phyloP scores from a whole-genome alignment of 2,888 invertebrate genomes.

The Pyralis farinalis region DNA sequence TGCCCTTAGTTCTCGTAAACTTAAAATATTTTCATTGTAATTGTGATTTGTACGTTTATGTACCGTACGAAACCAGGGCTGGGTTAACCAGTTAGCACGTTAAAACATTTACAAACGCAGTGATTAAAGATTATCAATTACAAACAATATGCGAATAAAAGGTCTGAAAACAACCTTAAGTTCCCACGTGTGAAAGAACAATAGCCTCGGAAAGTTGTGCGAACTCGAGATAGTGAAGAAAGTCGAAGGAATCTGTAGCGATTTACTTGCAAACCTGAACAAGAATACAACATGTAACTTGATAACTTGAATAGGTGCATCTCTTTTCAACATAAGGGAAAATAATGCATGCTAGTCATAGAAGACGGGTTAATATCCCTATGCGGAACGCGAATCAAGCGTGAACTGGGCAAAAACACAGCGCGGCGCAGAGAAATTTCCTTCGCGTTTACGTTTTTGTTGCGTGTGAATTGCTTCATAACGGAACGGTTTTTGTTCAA shows the following conservation, averaged over 20 bases:
- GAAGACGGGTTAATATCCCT: constrained; percentile 40
- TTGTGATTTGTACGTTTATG: too few relatives aligned
- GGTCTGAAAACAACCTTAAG: constrained; percentile 36
- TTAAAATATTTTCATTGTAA: too few relatives aligned
- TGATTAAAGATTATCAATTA: neutral
- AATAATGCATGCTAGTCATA: too few relatives aligned
- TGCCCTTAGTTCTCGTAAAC: too few relatives aligned
- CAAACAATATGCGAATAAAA: constrained; percentile 12
- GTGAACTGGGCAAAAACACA: constrained; percentile 56
- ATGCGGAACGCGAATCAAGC: constrained; percentile 55
- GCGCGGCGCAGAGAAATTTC: constrained; percentile 61
- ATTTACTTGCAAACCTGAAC: constrained; percentile 26
- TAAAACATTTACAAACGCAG: too few relatives aligned
- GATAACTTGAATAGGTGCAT: constrained; percentile 18
- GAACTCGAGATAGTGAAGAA: constrained; percentile 53
- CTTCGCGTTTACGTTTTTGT: constrained; percentile 52
- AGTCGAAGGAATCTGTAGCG: constrained; percentile 40
- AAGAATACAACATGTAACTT: constrained; percentile 24
- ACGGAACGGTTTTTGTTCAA: constrained; percentile 46
- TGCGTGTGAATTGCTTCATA: constrained; percentile 57
- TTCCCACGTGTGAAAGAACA: constrained; percentile 55
- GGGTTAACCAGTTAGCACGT: too few relatives aligned
- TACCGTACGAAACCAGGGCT: too few relatives aligned
- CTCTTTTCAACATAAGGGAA: constrained; percentile 31
- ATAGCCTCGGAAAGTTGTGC: constrained; percentile 68